Evolutionary conservation across 2,888 invertebrate species (phyloP), one percentile per base, ranked within the genome.

Genomic region (Suillia variegata): DNA sequence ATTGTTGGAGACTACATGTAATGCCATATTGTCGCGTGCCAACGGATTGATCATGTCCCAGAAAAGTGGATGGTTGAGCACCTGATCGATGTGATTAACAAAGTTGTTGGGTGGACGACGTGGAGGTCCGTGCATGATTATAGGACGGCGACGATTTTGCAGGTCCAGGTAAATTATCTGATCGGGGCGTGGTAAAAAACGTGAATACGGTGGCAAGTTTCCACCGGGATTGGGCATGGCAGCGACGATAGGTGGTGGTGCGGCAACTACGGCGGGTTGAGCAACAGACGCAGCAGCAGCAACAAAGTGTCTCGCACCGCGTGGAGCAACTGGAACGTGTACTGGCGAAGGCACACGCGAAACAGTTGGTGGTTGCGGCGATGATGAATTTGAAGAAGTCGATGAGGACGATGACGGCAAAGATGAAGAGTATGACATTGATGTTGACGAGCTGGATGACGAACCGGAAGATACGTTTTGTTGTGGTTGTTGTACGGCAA

Each of bases 1-100:
- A n/a, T 38, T 13, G 38, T 38, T 38, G 38, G 38, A 38, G n/a
- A 8, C 53, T 52, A 4, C 54, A 55, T 8, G 54, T 56, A 2
- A 31, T 10, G 6, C 34, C 12, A 48, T 26, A 18, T 6, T 48
- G 2, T 64, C 66, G 1, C 71, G 65, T 10, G 69, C 70, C 21
- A 78, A 61, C 1, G 78, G 80, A 64, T 76, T 74, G 2, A 80
- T 65, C 67, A 80, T 78, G 34, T 77, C 76, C 79, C 80, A 80
- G 20, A 80, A 79, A 49, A 76, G 68, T 13, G 78, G 77, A 69
- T 79, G 77, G 13, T 69, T 67, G 21, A 78, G 60, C 45, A 79
- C 72, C 62, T 74, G 74, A 38, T 74, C 72, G 2, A 78, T 62
- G 15, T 67, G 62, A 12, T 71, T 73, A 5, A 17, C 17, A 4